Conservation (phyloP, 64 coral and sea anemone genomes). For the Pocillopora verrucosa region DNA sequence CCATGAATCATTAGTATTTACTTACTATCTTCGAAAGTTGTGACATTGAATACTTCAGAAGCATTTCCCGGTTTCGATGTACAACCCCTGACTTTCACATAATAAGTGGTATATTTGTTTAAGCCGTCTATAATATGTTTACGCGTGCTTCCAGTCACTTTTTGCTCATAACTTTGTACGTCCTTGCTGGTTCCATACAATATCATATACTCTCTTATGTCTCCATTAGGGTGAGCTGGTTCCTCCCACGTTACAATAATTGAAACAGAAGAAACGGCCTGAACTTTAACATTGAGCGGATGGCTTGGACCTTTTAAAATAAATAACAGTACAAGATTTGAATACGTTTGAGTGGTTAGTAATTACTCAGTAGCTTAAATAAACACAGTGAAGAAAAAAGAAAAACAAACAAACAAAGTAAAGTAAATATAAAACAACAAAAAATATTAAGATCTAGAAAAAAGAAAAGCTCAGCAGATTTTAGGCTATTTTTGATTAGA, state of each 20-base stretch:
- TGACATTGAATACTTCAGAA: not conserved
- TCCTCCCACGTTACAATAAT: not conserved
- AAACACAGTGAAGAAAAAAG: too few species aligned
- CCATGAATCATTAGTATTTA: not conserved
- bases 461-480: too few species aligned
- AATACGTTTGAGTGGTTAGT: not conserved
- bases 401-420: too few species aligned
- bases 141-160: not conserved
- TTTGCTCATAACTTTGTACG: too few species aligned
- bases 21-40: constrained; percentile 35
- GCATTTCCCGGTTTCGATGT: constrained; percentile 41
- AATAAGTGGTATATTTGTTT: constrained; percentile 38
- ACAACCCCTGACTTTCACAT: constrained; percentile 27
- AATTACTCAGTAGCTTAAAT: too few species aligned
- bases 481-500: too few species aligned
- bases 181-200: constrained; percentile 6
- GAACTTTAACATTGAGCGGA: constrained; percentile 4
- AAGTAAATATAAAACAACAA: too few species aligned
- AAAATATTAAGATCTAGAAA: too few species aligned
- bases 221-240: constrained; percentile 31
- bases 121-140: not conserved
- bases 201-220: constrained; percentile 13
- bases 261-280: constrained; percentile 7
- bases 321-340: not conserved
- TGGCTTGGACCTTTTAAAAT: constrained; percentile 10